These are phyloP conservation scores for Sebastes minor DNA, from an alignment of 2,797 vertebrate species.

Conservation along the genomic window DNA sequence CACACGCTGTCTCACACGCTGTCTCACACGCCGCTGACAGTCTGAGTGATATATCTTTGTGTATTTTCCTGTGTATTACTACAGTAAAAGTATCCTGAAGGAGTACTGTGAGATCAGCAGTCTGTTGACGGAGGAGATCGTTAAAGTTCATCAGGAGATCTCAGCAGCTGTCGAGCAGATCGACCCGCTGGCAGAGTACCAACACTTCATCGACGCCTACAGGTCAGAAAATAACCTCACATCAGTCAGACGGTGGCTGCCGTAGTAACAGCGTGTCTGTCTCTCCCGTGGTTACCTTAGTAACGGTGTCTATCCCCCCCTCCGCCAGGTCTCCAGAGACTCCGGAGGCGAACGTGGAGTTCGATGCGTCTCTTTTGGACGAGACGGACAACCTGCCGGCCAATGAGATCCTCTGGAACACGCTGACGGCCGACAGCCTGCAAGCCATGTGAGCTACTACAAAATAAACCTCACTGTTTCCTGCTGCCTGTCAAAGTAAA, in stretches of 20 bases:
- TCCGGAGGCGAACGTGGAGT: constrained; percentile 89
- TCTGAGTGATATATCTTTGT: background rate
- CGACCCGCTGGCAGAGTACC: constrained; percentile 92
- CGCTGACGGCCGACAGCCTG: constrained; percentile 93
- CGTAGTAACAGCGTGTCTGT: rapidly evolving
- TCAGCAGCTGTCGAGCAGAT: constrained; percentile 91
- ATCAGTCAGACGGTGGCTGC: background rate
- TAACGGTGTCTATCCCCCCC: background rate
- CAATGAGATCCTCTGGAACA: constrained; percentile 98
- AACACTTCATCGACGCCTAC: constrained; percentile 92
- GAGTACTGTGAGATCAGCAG: constrained; percentile 97
- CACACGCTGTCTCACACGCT: too few relatives aligned
- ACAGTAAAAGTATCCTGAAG: constrained; percentile 93
- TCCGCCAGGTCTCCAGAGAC: constrained; percentile 85
- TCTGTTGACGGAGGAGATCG: constrained; percentile 93
- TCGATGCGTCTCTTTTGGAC: constrained; percentile 90
- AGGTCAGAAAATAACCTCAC: constrained; percentile 74
- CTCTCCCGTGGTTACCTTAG: rapidly evolving
- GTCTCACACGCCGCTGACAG: too few relatives aligned
- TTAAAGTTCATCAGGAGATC: constrained; percentile 94
- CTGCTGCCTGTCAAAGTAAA: background rate
- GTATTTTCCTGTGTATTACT: background rate
- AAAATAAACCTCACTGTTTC: background rate
- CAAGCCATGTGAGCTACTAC: constrained; percentile 86
- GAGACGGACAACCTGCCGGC: constrained; percentile 94